Conservation (phyloP, 2,797 vertebrate species). For the Tangara arthus region DNA sequence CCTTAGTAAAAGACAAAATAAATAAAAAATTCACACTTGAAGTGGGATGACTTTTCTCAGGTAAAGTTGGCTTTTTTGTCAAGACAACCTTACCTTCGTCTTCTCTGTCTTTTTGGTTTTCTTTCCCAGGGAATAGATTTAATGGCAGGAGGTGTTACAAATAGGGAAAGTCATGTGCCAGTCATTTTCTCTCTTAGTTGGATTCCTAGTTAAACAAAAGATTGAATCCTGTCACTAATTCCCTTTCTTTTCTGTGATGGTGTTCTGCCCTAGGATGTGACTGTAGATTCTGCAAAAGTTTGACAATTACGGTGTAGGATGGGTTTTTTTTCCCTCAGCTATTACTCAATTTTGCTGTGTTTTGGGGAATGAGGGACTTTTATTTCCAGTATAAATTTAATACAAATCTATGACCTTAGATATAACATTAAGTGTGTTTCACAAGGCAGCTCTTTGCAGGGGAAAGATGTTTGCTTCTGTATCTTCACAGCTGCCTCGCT, state of each 20-base stretch:
- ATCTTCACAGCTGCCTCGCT: accelerated
- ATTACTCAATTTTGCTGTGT: neutral
- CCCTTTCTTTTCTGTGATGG: neutral
- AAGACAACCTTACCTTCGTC: neutral
- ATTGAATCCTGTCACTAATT: neutral
- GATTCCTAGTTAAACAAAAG: neutral
- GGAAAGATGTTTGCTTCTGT: neutral
- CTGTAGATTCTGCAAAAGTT: neutral
- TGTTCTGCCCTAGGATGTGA: neutral
- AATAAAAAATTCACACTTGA: neutral
- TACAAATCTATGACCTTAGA: neutral
- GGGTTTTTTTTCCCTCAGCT: accelerated
- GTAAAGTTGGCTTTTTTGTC: neutral
- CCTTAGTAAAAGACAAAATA: neutral
- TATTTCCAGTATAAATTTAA: neutral
- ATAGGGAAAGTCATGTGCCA: neutral
- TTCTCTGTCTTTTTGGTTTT: neutral
- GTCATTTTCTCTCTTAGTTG: neutral
- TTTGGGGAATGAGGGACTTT: neutral
- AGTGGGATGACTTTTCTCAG: neutral
- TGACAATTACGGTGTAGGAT: neutral
- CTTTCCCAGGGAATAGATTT: neutral
- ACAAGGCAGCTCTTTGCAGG: neutral
- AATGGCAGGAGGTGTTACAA: neutral
- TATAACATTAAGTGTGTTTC: neutral